phyloP scores from a whole-genome alignment of 2,888 invertebrate genomes.

The Tromatobia lineatoria region DNA sequence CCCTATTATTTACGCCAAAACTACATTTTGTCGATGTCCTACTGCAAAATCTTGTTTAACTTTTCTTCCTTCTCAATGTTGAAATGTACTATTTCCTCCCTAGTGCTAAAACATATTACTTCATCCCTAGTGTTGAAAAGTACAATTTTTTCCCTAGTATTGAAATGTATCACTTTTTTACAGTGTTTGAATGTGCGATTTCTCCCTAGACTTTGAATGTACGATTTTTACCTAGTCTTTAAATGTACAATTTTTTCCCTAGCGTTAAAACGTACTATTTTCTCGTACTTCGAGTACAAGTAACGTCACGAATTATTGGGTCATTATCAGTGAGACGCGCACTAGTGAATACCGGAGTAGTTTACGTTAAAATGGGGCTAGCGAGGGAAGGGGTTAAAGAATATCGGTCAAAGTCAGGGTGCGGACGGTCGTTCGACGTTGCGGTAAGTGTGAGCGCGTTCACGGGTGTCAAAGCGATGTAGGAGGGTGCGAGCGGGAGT shows the following conservation, averaged over 20 bases:
- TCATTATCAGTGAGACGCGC: conserved; percentile 75
- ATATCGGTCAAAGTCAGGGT: conserved; percentile 85
- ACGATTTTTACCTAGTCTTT: not conserved
- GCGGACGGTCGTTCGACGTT: conserved; percentile 64
- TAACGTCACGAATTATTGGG: conserved; percentile 70
- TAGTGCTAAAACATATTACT: no score
- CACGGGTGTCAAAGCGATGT: conserved; percentile 29
- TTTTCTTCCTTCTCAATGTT: no score
- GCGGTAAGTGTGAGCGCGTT: conserved; percentile 16
- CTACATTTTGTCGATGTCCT: no score
- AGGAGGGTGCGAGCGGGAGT: conserved; percentile 47
- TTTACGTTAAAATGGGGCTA: conserved; percentile 39
- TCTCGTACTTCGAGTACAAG: conserved; percentile 1
- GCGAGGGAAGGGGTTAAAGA: conserved; percentile 71
- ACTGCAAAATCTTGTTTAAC: no score
- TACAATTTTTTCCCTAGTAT: no score
- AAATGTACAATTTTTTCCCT: not conserved
- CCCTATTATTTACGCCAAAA: no score
- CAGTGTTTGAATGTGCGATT: not conserved
- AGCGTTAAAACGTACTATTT: not conserved
- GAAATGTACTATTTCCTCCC: no score
- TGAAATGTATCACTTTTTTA: not conserved
- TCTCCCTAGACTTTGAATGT: not conserved
- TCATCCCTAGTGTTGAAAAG: no score
- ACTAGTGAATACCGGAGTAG: not conserved